These are phyloP conservation scores for Globia sparganii DNA, from an alignment of 2,888 invertebrate species.

Conservation along the genomic window DNA sequence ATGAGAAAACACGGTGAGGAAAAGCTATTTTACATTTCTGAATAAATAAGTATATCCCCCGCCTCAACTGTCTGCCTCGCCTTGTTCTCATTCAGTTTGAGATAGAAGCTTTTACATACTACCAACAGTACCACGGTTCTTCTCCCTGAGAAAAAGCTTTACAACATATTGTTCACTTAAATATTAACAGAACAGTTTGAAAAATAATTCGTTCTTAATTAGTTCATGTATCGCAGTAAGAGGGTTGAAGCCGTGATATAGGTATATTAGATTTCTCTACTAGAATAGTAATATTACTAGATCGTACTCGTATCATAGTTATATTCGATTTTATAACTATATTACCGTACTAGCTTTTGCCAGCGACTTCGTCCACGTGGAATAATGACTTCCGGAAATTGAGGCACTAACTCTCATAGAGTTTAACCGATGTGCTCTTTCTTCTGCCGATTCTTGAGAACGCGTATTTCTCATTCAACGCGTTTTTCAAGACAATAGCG, in stretches of 20 bases:
- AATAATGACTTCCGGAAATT: too few relatives aligned
- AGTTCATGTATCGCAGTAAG: background rate
- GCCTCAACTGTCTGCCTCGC: background rate
- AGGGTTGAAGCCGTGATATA: background rate
- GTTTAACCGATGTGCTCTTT: too few relatives aligned
- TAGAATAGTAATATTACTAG: background rate
- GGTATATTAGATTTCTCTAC: background rate
- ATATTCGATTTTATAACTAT: background rate
- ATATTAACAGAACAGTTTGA: background rate
- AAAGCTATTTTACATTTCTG: conserved; percentile 21
- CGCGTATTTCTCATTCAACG: too few relatives aligned
- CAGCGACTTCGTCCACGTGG: too few relatives aligned
- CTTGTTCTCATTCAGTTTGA: conserved; percentile 5
- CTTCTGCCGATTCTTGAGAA: too few relatives aligned
- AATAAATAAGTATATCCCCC: conserved; percentile 8
- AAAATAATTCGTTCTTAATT: background rate
- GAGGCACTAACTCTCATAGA: too few relatives aligned
- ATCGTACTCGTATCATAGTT: background rate
- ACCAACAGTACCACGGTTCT: background rate
- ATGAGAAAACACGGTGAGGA: conserved; percentile 4
- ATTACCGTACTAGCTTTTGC: background rate
- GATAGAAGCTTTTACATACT: background rate
- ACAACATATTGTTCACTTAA: background rate
- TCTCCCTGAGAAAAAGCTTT: background rate
- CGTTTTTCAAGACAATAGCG: too few relatives aligned